Evolutionary conservation across 2,888 invertebrate species (phyloP).

Genomic region (Aphodius sticticus): DNA sequence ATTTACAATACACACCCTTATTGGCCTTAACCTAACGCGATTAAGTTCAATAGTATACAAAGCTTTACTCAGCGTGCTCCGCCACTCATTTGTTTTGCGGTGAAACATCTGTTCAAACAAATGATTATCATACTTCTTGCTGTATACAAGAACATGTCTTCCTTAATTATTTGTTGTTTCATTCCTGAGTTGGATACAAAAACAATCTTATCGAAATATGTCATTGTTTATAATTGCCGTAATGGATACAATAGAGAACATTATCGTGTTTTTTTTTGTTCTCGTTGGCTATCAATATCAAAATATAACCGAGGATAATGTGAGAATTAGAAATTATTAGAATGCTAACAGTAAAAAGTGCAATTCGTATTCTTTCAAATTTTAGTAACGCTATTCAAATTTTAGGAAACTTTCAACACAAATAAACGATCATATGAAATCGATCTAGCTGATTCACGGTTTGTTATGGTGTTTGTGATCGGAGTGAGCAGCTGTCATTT

Average conservation of each 20-base stretch:
- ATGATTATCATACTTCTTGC: background rate
- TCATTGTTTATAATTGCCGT: background rate
- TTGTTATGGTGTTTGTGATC: background rate
- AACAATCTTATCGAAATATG: background rate
- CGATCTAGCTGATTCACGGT: background rate
- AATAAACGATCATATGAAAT: background rate
- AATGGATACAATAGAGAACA: background rate
- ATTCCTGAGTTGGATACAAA: background rate
- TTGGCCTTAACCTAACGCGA: background rate
- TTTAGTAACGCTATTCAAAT: background rate
- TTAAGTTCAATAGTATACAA: background rate
- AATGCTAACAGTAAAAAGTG: background rate
- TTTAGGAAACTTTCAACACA: background rate
- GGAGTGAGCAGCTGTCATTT: background rate
- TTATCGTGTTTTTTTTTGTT: background rate
- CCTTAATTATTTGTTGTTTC: constrained; percentile 4
- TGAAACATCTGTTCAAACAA: background rate
- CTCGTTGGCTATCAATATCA: background rate
- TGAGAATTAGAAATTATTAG: background rate
- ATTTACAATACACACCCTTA: background rate
- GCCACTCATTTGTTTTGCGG: background rate
- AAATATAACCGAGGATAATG: background rate
- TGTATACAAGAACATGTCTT: background rate
- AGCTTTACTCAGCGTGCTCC: background rate
- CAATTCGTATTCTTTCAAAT: background rate